Evolutionary conservation across 1,140 invertebrate genomes (phyloP).

Genomic region (Lepidurus couesii): DNA sequence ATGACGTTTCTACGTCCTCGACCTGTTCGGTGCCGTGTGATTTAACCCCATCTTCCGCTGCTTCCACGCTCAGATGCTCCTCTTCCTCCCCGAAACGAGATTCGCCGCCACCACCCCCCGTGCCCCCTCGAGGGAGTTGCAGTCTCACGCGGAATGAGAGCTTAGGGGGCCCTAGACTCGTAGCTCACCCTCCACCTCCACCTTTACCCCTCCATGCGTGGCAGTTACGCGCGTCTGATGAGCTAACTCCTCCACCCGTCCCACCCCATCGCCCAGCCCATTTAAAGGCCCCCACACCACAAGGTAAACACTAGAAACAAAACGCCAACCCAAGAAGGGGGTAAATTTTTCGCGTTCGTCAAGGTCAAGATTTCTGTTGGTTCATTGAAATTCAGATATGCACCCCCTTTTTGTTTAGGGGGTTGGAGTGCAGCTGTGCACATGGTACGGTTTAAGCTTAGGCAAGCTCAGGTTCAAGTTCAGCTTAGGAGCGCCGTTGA

Average conservation of each 20-base stretch:
- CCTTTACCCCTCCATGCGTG: neutral
- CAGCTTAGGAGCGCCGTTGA: too few species aligned
- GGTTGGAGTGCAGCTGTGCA: too few species aligned
- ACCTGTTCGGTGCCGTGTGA: neutral
- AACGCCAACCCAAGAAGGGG: neutral
- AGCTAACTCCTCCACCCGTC: neutral
- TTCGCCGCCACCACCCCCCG: constrained; percentile 27
- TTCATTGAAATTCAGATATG: too few species aligned
- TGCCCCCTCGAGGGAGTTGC: constrained; percentile 35
- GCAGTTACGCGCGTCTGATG: neutral
- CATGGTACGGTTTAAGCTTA: too few species aligned
- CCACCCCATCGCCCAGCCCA: constrained; percentile 28
- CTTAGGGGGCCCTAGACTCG: neutral
- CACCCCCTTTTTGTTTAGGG: too few species aligned
- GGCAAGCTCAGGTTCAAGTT: too few species aligned
- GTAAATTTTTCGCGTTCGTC: neutral
- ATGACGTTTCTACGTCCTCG: neutral
- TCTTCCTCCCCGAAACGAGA: constrained; percentile 30
- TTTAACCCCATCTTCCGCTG: neutral
- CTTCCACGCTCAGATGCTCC: constrained; percentile 27
- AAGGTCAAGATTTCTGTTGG: neutral
- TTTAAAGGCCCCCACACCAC: constrained; percentile 1
- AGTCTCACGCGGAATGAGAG: constrained; percentile 27
- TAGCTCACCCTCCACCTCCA: neutral
- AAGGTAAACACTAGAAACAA: neutral